Conservation (phyloP, 2,113 vertebrate species). For the Lagopus muta region DNA sequence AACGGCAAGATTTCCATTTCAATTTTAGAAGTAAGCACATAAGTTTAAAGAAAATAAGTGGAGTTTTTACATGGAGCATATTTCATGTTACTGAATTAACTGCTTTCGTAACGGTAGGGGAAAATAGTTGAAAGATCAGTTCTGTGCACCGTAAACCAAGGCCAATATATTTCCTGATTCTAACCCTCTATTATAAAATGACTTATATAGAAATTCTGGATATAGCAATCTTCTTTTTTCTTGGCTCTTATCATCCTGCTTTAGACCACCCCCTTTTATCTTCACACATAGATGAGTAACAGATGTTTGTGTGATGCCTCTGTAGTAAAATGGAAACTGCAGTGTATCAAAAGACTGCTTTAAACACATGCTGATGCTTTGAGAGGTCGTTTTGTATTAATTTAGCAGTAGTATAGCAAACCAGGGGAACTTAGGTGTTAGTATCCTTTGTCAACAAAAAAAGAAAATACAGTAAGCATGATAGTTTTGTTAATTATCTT, state of each 20-base stretch:
- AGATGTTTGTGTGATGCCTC: constrained; percentile 17
- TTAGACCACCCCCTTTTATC: not conserved
- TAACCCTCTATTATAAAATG: not conserved
- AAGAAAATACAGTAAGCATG: constrained; percentile 7
- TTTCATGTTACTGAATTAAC: not conserved
- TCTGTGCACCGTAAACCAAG: not conserved
- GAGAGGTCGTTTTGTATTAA: not conserved
- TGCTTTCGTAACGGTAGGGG: not conserved
- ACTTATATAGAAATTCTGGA: not conserved
- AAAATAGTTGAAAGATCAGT: not conserved
- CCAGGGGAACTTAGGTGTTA: not conserved
- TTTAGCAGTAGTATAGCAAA: not conserved
- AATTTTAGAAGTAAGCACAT: not conserved
- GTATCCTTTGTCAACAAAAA: constrained; percentile 16
- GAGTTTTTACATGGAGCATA: not conserved
- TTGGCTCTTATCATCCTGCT: not conserved
- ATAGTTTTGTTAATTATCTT: constrained; percentile 42
- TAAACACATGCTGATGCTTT: not conserved
- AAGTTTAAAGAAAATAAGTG: not conserved
- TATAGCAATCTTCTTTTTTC: not conserved
- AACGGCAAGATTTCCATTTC: constrained; percentile 18
- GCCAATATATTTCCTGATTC: not conserved
- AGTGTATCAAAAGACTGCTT: not conserved
- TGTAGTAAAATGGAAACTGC: not conserved
- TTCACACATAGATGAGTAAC: not conserved